phyloP scores from a whole-genome alignment of 2,113 vertebrate genomes.

The Donacobius atricapilla region DNA sequence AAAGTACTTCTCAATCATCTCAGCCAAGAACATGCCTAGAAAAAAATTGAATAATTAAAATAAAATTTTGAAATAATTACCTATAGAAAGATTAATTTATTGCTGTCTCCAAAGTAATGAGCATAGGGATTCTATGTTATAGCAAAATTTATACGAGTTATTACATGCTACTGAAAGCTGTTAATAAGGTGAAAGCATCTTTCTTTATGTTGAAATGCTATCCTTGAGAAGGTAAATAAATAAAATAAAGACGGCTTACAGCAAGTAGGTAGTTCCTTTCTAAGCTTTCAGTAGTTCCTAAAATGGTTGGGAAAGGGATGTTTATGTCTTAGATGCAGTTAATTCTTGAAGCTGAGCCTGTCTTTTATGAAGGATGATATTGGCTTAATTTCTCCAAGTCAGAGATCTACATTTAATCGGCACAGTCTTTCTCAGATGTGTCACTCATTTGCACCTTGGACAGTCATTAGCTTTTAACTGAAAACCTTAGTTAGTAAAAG shows the following conservation, averaged over 20 bases:
- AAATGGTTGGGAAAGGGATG: not conserved
- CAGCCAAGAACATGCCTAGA: conserved; percentile 81
- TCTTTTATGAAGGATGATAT: not conserved
- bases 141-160: not conserved
- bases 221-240: not conserved
- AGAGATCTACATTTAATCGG: not conserved
- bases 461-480: not conserved
- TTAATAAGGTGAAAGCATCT: not conserved
- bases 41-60: not conserved
- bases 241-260: not conserved
- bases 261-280: not conserved
- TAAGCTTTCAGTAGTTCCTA: not conserved
- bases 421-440: not conserved
- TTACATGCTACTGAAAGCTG: not conserved
- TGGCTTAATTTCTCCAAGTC: not conserved
- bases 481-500: not conserved
- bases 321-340: not conserved
- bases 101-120: not conserved
- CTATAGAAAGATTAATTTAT: not conserved
- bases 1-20: conserved; percentile 86
- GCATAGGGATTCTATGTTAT: not conserved
- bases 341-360: not conserved
- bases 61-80: not conserved
- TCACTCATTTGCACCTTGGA: not conserved
- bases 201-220: not conserved